Base-by-base conservation (phyloP, 2,888 invertebrate species). In the Scelioninae gen. 1 region DNA sequence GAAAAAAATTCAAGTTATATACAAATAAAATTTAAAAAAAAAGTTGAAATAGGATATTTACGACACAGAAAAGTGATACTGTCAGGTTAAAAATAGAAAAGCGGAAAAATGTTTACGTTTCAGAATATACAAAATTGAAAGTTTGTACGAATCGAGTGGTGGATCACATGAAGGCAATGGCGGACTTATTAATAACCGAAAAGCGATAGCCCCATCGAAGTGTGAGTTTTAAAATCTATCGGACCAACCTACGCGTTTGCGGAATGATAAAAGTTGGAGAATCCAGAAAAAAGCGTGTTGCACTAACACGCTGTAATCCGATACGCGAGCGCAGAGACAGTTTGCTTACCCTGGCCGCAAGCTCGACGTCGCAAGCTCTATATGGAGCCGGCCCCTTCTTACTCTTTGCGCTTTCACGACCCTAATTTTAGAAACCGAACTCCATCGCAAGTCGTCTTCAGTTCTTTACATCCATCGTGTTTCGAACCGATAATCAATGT, bases 351-450 rank as follows among this genome's bases (percentile, higher is more conserved):
- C 89, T 89, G 89, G 89, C 87, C 86, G 88, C 86, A 87, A 87
- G 88, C 89, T 88, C 89, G 85, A 84, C 88, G 87, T 84, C 86
- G 87, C 90, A 88, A 89, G 91, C 91, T 91, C 90, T 91, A 91
- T 90, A 91, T 90, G 91, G 91, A 91, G 90, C 87, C 90, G 88
- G 77, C 88, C 90, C 89, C 88, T 88, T 87, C 88, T 87, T 53
- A 86, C 86, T 86, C 87, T 84, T 86, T 86, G 82, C 83, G 83
- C 82, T 83, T 84, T 83, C 83, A 69, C 88, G 86, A 81, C 87
- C 87, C 91, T 92, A 92, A 92, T 92, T 92, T 90, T 92, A 92
- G 91, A 88, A 85, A 79, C 84, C 77, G 85, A 81, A 86, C 83
- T 86, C 82, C 80, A 79, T 76, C 86, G 83, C 83, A 66, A 82